A percentile compares a stretch with the other conserved stretches of the same genome.
phyloP scores from a whole-genome alignment of 2,888 invertebrate species.

The Eulithis prunata region DNA sequence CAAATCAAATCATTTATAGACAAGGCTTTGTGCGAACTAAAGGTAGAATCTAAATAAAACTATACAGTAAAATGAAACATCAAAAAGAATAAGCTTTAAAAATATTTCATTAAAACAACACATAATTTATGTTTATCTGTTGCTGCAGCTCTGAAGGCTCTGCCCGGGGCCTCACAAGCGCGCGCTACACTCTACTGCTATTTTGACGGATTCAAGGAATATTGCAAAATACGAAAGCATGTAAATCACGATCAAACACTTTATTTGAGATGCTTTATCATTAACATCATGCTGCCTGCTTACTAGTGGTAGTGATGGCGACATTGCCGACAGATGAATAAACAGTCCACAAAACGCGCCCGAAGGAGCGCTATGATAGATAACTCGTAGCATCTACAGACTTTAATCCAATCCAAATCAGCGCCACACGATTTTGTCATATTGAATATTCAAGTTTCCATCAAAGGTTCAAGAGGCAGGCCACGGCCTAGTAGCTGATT shows the following conservation, averaged over 20 bases:
- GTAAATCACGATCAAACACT: constrained; percentile 14
- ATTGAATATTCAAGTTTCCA: constrained; percentile 12
- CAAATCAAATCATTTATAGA: constrained; percentile 20
- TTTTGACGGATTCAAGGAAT: constrained; percentile 13
- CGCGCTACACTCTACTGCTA: constrained; percentile 16
- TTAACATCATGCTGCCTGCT: constrained; percentile 6
- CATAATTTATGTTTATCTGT: constrained; percentile 39
- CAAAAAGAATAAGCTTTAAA: constrained; percentile 53
- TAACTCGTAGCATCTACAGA: constrained; percentile 8
- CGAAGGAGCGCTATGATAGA: background rate
- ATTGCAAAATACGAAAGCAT: constrained; percentile 12
- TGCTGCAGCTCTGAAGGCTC: background rate
- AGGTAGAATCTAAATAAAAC: constrained; percentile 46
- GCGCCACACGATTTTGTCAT: constrained; percentile 1
- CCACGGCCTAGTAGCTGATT: constrained; percentile 7
- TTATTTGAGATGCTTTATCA: constrained; percentile 4
- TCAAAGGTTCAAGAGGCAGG: background rate
- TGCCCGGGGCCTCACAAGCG: constrained; percentile 15
- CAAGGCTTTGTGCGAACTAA: constrained; percentile 50
- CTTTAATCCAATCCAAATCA: constrained; percentile 17
- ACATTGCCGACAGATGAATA: constrained; percentile 1
- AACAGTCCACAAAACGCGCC: constrained; percentile 16
- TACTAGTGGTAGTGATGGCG: constrained; percentile 5
- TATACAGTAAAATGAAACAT: constrained; percentile 53
- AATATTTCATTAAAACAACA: constrained; percentile 29